Evolutionary conservation across 2,797 vertebrate genomes (phyloP).

Genomic region (Galagoides demidoff): DNA sequence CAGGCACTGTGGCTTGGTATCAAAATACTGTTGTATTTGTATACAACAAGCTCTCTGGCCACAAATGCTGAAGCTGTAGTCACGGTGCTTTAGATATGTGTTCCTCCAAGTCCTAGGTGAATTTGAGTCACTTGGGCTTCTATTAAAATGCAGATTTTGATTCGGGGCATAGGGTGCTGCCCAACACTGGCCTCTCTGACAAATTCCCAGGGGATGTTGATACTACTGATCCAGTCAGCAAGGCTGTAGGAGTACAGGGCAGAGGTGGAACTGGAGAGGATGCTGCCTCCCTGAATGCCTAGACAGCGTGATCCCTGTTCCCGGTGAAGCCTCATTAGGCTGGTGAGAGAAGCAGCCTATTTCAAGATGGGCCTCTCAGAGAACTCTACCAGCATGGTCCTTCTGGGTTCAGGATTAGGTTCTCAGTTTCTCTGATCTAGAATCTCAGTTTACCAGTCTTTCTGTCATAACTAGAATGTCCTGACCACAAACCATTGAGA

Average conservation of each 20-base stretch:
- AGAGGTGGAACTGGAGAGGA: background rate
- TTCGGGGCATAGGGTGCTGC: background rate
- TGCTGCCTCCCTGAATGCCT: background rate
- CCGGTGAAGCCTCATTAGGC: background rate
- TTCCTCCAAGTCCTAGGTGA: background rate
- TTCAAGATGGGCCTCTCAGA: background rate
- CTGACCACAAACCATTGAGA: background rate
- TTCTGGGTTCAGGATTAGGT: background rate
- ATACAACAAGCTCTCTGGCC: background rate
- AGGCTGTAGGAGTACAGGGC: background rate
- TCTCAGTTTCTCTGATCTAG: background rate
- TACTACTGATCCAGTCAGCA: background rate
- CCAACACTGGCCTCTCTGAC: background rate
- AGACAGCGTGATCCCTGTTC: too few species aligned
- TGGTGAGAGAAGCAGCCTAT: background rate
- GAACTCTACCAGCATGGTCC: background rate
- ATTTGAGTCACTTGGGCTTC: background rate
- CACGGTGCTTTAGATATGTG: background rate
- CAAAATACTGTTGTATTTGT: background rate
- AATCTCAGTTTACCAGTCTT: background rate
- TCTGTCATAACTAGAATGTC: background rate
- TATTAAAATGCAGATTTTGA: slow-evolving; percentile 5
- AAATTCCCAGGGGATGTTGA: background rate
- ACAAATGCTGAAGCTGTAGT: background rate
- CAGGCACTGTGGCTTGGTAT: background rate